Conservation (phyloP, 1,140 invertebrate genomes). For the Bombyx mori region ASM3026992v2 NC_085119.1:8745501-8746000, state of each 20-base stretch:
- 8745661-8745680: conserved; percentile 38
- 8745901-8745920: background rate
- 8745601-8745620: conserved; percentile 44
- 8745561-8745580: conserved; percentile 66
- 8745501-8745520: conserved; percentile 65
- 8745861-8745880: too few species aligned
- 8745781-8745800: too few species aligned
- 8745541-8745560: conserved; percentile 70
- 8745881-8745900: too few species aligned
- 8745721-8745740: conserved; percentile 6
- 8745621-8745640: conserved; percentile 45
- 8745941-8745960: conserved; percentile 14
- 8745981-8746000: conserved; percentile 39
- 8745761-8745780: too few species aligned
- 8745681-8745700: conserved; percentile 39
- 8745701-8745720: conserved; percentile 11
- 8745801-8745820: too few species aligned
- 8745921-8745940: conserved; percentile 16
- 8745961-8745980: conserved; percentile 12
- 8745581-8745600: conserved; percentile 68
- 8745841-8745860: too few species aligned
- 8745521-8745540: conserved; percentile 71
- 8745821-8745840: too few species aligned
- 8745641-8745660: conserved; percentile 38
- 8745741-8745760: too few species aligned